phyloP scores from a whole-genome alignment of 2,113 vertebrate genomes.

The Danio rerio region GRCz12tu NC_133181.1:4746501-4747000 shows the following conservation, averaged over 20 bases:
- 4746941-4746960: too few species aligned
- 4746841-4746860: too few species aligned
- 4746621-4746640: slow-evolving; percentile 35
- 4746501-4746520: neutral
- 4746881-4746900: too few species aligned
- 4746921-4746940: neutral
- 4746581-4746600: slow-evolving; percentile 1
- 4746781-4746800: too few species aligned
- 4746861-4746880: too few species aligned
- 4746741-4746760: neutral
- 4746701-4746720: slow-evolving; percentile 17
- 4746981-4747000: too few species aligned
- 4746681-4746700: neutral
- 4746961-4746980: too few species aligned
- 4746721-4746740: neutral
- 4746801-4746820: too few species aligned
- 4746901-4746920: neutral
- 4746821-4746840: too few species aligned
- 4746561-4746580: neutral
- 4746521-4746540: slow-evolving; percentile 10
- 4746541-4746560: neutral
- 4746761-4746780: neutral
- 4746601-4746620: slow-evolving; percentile 37
- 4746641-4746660: slow-evolving; percentile 35
- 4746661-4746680: slow-evolving; percentile 32